These are phyloP conservation scores for Cantharis nigra DNA, from an alignment of 2,888 invertebrate genomes.

Conservation along the genomic window DNA sequence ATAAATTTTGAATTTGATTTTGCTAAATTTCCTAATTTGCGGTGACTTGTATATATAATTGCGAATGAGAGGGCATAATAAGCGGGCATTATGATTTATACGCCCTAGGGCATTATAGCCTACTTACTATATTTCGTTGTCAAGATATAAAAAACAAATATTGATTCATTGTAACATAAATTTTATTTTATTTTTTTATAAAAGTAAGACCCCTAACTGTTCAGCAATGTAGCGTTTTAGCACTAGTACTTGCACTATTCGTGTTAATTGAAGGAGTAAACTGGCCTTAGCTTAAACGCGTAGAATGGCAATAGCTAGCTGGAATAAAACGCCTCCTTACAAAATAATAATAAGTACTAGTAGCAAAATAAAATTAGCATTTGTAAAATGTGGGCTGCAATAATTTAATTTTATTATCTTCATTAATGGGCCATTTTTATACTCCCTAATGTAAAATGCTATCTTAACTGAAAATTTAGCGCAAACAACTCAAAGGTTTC, in stretches of 20 bases:
- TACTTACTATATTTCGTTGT: too few relatives aligned
- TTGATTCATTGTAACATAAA: too few relatives aligned
- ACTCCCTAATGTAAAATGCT: neutral
- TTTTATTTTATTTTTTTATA: too few relatives aligned
- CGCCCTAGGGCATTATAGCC: too few relatives aligned
- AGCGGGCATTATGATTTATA: too few relatives aligned
- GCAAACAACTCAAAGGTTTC: neutral
- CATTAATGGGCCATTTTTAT: neutral
- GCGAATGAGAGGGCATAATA: too few relatives aligned
- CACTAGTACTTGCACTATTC: too few relatives aligned
- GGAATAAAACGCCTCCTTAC: neutral
- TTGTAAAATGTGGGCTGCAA: neutral
- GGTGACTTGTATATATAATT: too few relatives aligned
- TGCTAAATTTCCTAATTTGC: too few relatives aligned
- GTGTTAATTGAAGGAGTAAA: neutral
- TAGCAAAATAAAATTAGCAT: neutral
- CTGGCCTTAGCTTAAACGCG: neutral
- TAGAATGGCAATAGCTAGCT: neutral
- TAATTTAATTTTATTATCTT: neutral
- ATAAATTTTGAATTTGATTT: too few relatives aligned
- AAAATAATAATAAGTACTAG: neutral
- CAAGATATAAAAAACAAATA: too few relatives aligned
- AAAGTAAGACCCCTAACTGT: too few relatives aligned
- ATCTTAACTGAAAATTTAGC: neutral
- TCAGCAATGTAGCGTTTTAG: neutral